Conservation (phyloP, 2,888 invertebrate species). For the Heliconius erato region DNA sequence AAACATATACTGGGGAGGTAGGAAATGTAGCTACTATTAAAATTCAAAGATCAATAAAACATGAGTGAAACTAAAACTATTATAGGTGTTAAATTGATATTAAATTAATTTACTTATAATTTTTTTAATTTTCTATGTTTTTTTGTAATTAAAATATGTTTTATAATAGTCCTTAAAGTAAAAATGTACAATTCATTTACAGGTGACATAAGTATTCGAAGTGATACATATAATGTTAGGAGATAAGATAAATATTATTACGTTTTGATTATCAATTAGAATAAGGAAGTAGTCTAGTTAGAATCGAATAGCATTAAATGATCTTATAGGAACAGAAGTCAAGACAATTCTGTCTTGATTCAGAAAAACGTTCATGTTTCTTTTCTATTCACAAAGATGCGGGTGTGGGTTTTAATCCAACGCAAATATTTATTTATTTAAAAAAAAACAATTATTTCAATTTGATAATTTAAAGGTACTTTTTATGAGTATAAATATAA, state of each 20-base stretch:
- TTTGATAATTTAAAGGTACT: neutral
- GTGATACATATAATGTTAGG: neutral
- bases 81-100: neutral
- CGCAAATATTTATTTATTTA: neutral
- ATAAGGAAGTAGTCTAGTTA: neutral
- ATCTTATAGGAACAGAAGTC: neutral
- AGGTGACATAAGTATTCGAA: neutral
- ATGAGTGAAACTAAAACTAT: neutral
- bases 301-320: neutral
- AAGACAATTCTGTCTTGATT: neutral
- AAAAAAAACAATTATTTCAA: no score
- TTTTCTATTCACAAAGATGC: neutral
- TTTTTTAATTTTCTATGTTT: neutral
- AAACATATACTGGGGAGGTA: neutral
- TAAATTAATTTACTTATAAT: neutral
- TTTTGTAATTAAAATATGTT: no score
- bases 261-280: neutral
- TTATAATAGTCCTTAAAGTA: neutral
- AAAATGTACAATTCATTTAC: neutral
- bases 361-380: neutral
- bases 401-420: neutral
- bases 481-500: neutral
- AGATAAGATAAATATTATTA: neutral
- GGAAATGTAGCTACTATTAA: neutral
- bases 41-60: neutral